These are phyloP conservation scores for Tragelaphus imberbis DNA, from an alignment of 2,113 vertebrate species.

Conservation along the genomic window DNA sequence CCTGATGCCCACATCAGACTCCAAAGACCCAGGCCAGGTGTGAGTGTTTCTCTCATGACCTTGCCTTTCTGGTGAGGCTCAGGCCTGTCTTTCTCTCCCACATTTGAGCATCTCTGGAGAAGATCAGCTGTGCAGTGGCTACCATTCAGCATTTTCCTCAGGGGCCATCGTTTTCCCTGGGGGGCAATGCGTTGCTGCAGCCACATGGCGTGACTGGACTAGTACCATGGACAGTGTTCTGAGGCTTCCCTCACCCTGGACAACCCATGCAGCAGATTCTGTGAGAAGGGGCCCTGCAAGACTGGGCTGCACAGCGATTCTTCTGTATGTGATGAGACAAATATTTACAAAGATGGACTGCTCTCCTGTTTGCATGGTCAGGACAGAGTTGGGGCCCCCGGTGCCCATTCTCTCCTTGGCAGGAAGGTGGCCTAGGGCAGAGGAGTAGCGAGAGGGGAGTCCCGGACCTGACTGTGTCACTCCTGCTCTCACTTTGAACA, in stretches of 20 bases:
- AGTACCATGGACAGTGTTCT: accelerated
- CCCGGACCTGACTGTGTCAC: neutral
- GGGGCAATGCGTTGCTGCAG: neutral
- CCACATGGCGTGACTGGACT: neutral
- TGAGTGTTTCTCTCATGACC: neutral
- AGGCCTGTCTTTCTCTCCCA: neutral
- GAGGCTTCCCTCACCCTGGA: neutral
- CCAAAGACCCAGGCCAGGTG: neutral
- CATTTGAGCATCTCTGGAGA: neutral
- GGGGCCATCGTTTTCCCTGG: too few relatives aligned
- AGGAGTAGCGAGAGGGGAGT: neutral
- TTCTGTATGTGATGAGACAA: neutral
- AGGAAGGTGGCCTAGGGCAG: neutral
- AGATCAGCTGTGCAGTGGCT: neutral
- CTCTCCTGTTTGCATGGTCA: neutral
- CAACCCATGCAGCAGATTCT: neutral
- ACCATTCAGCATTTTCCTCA: accelerated
- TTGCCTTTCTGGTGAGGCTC: neutral
- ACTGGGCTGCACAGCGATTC: neutral
- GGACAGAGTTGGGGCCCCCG: neutral
- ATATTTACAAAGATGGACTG: accelerated
- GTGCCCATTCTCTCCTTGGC: neutral
- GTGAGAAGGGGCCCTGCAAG: neutral
- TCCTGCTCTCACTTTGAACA: neutral
- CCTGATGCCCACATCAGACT: neutral